A percentile compares a stretch with the other conserved stretches of the same genome.
phyloP scores from a whole-genome alignment of 37 sponge, comb jelly and placozoan genomes.

The Ianthella basta region DNA sequence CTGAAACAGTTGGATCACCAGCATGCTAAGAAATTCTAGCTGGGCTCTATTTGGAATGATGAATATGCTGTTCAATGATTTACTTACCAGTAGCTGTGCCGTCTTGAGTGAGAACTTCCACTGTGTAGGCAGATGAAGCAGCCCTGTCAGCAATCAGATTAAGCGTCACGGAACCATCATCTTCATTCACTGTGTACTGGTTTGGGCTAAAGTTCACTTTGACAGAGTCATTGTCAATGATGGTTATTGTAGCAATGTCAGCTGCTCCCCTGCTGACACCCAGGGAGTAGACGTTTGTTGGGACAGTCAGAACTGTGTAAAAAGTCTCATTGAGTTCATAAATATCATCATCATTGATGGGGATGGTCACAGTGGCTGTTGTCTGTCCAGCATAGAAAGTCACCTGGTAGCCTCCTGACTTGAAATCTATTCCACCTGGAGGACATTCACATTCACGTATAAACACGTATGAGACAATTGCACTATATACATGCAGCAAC shows the following conservation, averaged over 20 bases:
- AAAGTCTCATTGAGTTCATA: slow-evolving; percentile 35
- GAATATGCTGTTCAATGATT: too few species aligned
- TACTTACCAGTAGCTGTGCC: slow-evolving; percentile 11
- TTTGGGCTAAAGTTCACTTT: slow-evolving; percentile 9
- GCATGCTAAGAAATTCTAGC: too few species aligned
- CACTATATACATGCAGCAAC: too few species aligned
- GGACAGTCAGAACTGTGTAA: neutral
- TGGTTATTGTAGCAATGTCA: slow-evolving; percentile 31
- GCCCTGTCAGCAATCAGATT: neutral
- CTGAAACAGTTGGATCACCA: too few species aligned
- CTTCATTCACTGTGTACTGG: slow-evolving; percentile 29
- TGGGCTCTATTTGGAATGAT: too few species aligned
- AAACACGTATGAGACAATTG: too few species aligned
- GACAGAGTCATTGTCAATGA: slow-evolving; percentile 34
- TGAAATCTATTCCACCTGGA: slow-evolving; percentile 6
- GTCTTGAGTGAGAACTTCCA: neutral
- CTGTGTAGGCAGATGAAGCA: neutral
- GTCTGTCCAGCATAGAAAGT: slow-evolving; percentile 22
- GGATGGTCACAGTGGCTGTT: neutral
- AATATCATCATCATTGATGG: neutral
- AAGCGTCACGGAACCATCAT: slow-evolving; percentile 3
- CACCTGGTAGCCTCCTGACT: neutral
- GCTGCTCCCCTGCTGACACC: neutral
- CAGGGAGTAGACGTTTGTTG: neutral
- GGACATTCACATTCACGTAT: too few species aligned